These are phyloP conservation scores for Karalla daura DNA, from an alignment of 2,797 vertebrate species.

Conservation along the genomic window DNA sequence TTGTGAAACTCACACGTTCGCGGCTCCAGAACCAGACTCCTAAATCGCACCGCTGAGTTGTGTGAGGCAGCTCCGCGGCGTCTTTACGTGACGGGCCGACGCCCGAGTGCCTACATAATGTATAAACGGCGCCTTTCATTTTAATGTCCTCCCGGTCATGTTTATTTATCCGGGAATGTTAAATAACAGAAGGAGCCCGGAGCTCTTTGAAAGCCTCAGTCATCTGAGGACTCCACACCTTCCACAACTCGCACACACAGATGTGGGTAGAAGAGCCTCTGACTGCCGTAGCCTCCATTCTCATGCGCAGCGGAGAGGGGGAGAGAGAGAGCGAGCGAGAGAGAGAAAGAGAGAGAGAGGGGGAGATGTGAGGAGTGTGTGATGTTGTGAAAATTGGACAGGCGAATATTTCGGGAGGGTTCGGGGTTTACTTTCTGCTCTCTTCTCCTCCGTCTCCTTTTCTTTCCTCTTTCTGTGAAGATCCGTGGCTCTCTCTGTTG, in stretches of 20 bases:
- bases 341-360: slow-evolving; percentile 3
- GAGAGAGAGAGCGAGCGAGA: not conserved
- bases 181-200: not conserved
- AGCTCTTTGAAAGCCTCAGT: not conserved
- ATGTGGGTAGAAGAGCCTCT: slow-evolving; percentile 8
- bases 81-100: slow-evolving; percentile 7
- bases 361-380: slow-evolving; percentile 29
- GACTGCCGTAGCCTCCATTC: slow-evolving; percentile 9
- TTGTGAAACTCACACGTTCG: too few relatives aligned
- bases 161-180: not conserved
- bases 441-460: too few relatives aligned
- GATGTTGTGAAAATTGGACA: slow-evolving; percentile 32
- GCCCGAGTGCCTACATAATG: slow-evolving; percentile 4
- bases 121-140: slow-evolving; percentile 10
- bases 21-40: too few relatives aligned
- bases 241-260: not conserved
- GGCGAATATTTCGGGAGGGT: slow-evolving; percentile 22
- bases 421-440: slow-evolving; percentile 1
- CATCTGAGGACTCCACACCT: not conserved
- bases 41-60: too few relatives aligned
- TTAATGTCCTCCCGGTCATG: slow-evolving; percentile 5
- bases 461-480: slow-evolving; percentile 22
- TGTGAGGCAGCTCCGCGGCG: slow-evolving; percentile 5
- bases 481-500: slow-evolving; percentile 16
- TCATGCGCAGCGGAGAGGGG: slow-evolving; percentile 10